phyloP scores from a whole-genome alignment of 2,797 vertebrate genomes.

The Tenualosa ilisha region DNA sequence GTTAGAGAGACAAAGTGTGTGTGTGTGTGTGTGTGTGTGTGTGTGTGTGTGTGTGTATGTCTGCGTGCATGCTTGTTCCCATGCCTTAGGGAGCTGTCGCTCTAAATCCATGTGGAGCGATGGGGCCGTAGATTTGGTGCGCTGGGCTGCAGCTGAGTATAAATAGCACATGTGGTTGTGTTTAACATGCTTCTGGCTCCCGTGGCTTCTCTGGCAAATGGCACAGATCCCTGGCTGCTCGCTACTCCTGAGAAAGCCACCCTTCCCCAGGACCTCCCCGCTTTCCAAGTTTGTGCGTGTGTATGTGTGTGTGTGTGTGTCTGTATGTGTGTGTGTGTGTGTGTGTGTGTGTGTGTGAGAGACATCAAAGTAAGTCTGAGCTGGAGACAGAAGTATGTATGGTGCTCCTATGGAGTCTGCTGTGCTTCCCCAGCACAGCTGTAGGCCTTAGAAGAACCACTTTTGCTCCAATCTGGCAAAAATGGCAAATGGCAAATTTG shows the following conservation, averaged over 20 bases:
- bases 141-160: slow-evolving; percentile 45
- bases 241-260: slow-evolving; percentile 47
- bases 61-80: not conserved
- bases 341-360: not conserved
- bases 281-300: slow-evolving; percentile 26
- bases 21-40: not conserved
- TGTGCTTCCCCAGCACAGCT: not conserved
- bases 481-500: not conserved
- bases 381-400: not conserved
- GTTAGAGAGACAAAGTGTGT: no score
- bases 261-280: slow-evolving; percentile 57
- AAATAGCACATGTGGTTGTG: slow-evolving; percentile 76
- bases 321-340: not conserved
- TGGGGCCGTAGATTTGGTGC: not conserved
- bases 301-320: not conserved
- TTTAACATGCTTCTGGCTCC: slow-evolving; percentile 67
- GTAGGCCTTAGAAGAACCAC: not conserved
- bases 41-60: not conserved
- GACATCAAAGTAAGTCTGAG: not conserved
- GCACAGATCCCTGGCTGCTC: slow-evolving; percentile 46
- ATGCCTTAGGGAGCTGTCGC: not conserved
- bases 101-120: not conserved
- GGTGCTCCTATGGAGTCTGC: not conserved
- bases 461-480: not conserved
- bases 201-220: slow-evolving; percentile 62